Percentiles rank a stretch among this genome's conserved stretches.
Evolutionary conservation across 2,797 vertebrate genomes (phyloP).

Genomic region (Pangasius mekongensis): DNA sequence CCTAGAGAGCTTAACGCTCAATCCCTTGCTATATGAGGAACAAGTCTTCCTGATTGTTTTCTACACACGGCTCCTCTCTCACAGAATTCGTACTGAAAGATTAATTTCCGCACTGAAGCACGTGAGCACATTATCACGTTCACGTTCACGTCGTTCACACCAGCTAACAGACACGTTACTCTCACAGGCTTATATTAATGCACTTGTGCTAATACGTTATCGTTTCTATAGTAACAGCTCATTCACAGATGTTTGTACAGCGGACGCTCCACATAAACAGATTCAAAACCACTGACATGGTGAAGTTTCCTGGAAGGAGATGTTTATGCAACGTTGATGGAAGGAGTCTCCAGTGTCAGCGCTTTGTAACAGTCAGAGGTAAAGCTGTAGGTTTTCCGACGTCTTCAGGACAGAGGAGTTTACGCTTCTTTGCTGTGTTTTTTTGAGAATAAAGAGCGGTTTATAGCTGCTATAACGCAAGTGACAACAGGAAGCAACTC

Average conservation of each 20-base stretch:
- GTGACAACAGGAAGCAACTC: neutral
- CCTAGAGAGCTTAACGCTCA: conserved; percentile 53
- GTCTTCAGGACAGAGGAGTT: neutral
- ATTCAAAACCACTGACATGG: too few relatives aligned
- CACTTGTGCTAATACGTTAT: neutral
- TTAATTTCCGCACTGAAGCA: neutral
- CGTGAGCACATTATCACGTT: neutral
- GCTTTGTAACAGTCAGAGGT: too few relatives aligned
- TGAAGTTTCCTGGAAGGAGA: neutral
- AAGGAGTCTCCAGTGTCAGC: too few relatives aligned
- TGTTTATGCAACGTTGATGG: neutral
- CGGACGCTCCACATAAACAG: too few relatives aligned
- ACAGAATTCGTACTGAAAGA: neutral
- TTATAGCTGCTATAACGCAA: too few relatives aligned
- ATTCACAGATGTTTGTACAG: neutral
- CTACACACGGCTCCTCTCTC: neutral
- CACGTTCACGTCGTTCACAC: neutral
- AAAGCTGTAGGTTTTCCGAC: neutral
- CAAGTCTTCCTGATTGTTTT: neutral
- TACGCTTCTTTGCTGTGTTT: too few relatives aligned
- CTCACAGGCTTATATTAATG: neutral
- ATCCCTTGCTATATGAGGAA: conserved; percentile 20
- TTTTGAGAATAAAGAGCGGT: too few relatives aligned
- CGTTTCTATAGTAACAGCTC: neutral
- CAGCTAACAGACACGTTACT: neutral